Base-by-base conservation (phyloP, 2,797 vertebrate genomes). In the Pangasius djambal region DNA sequence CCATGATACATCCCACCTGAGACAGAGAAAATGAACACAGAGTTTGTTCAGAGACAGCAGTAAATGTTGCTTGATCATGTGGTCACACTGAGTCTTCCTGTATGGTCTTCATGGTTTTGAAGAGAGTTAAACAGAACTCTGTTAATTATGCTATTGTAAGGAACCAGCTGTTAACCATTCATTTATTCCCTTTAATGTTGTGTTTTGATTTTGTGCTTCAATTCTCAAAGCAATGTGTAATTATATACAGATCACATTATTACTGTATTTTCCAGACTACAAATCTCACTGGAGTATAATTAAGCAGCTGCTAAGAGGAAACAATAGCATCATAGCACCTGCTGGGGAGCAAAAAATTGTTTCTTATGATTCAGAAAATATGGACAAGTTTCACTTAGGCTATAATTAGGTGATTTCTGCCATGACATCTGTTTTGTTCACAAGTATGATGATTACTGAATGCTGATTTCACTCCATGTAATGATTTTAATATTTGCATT, bases 1-100 rank as follows among this genome's bases (percentile, higher is more conserved):
- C 98, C 98, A 1, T 99, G 98, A 94, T 97, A 99, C 98, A 99
- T 98, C 55, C 97, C 97, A 93, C 98, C 98, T 99, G 92, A 37
- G 69, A 37, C 20, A 72, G 40, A 83, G 37, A 89, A n/a, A 22
- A 81, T 5, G 79, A 28, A 37, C 83, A 44, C 88, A 40, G 89
- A 20, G 81, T 48, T 83, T 28, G 4, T 63, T 78, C 9, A 85
- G 34, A 13, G 5, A 22, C 50, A 52, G 16, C n/a, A 69, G n/a
- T 13, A 69, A 55, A 34, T 1, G 1, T 5, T 37, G 5, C 8
- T 31, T 31, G 28, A 20, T 67, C 63, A 31, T 69, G 44, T 10
- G 57, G 28, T 83, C 40, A 52, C 31, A 22, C 18, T 8, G 37
- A 83, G 12, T 31, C 63, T 67, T 31, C 28, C n/a, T 34, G 44